These are phyloP conservation scores for Pachliopta kotzebuea DNA, from an alignment of 2,888 invertebrate genomes.

Conservation along the genomic window DNA sequence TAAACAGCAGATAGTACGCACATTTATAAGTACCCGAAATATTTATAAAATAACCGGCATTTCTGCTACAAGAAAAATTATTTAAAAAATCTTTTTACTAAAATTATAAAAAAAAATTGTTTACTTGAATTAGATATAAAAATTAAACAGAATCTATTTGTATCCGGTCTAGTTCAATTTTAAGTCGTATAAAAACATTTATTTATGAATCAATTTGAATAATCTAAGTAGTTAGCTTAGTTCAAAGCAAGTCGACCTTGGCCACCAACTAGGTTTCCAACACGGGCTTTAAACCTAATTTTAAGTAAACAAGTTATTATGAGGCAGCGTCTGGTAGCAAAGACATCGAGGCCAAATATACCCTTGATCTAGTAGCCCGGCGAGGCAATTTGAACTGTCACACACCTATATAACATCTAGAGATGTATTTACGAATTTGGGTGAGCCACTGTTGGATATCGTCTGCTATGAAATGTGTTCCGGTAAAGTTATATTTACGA, in stretches of 20 bases:
- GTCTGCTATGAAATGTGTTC: constrained; percentile 1
- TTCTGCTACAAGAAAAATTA: too few species aligned
- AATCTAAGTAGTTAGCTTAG: constrained; percentile 18
- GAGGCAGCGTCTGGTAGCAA: constrained; percentile 17
- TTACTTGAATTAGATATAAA: too few species aligned
- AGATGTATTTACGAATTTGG: constrained; percentile 12
- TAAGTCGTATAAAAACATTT: neutral
- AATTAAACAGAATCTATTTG: too few species aligned
- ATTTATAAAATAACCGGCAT: neutral
- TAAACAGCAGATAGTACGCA: neutral
- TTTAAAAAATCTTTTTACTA: too few species aligned
- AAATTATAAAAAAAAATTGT: too few species aligned
- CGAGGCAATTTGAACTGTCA: constrained; percentile 24
- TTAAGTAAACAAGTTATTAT: constrained; percentile 26
- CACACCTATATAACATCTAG: constrained; percentile 6
- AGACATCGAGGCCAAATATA: constrained; percentile 27
- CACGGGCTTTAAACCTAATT: constrained; percentile 24
- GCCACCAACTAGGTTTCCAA: constrained; percentile 13
- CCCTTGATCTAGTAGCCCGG: constrained; percentile 24
- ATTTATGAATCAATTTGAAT: too few species aligned
- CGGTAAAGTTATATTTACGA: neutral
- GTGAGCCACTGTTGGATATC: neutral
- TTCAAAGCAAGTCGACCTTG: constrained; percentile 5
- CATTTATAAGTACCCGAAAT: neutral
- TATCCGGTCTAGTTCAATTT: neutral